Percentiles rank a stretch among this genome's conserved stretches.
Evolutionary conservation across 2,797 vertebrate species (phyloP).

Genomic region (Neostethus bicornis): DNA sequence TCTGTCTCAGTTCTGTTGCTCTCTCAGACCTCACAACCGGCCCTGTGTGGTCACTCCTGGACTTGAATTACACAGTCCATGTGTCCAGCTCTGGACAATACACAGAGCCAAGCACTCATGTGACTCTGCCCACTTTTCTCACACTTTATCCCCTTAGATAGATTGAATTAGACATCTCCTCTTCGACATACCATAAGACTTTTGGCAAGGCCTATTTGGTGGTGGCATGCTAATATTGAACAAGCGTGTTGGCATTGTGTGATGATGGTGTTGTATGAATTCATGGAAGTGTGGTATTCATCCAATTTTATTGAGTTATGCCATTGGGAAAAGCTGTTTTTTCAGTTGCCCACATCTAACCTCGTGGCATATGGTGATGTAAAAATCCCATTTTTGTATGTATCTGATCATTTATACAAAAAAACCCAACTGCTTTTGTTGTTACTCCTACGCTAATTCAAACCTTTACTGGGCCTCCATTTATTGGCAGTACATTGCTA

Average conservation of each 20-base stretch:
- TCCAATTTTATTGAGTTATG: slow-evolving; percentile 32
- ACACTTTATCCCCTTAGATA: slow-evolving; percentile 44
- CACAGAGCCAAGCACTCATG: slow-evolving; percentile 47
- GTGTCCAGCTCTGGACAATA: slow-evolving; percentile 71
- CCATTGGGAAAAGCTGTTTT: slow-evolving; percentile 33
- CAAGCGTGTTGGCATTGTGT: slow-evolving; percentile 13
- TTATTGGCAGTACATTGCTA: slow-evolving; percentile 23
- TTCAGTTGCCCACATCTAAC: slow-evolving; percentile 35
- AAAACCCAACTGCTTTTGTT: slow-evolving; percentile 41
- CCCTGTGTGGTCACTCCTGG: slow-evolving; percentile 74
- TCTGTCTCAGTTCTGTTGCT: slow-evolving; percentile 72
- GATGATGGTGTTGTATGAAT: slow-evolving; percentile 33
- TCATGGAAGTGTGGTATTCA: slow-evolving; percentile 34
- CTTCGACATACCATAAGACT: slow-evolving; percentile 41
- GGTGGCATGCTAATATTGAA: slow-evolving; percentile 12
- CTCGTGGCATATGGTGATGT: slow-evolving; percentile 30
- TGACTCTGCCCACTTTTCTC: slow-evolving; percentile 57
- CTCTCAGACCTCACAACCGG: slow-evolving; percentile 66
- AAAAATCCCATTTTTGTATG: slow-evolving; percentile 28
- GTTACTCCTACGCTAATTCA: slow-evolving; percentile 30
- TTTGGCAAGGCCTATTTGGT: slow-evolving; percentile 21
- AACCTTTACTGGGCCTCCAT: slow-evolving; percentile 17
- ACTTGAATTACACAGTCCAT: slow-evolving; percentile 79
- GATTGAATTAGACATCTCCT: slow-evolving; percentile 29
- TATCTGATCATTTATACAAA: slow-evolving; percentile 33